Conservation (phyloP, 1,140 invertebrate species). For the Reticulitermes speratus region DNA sequence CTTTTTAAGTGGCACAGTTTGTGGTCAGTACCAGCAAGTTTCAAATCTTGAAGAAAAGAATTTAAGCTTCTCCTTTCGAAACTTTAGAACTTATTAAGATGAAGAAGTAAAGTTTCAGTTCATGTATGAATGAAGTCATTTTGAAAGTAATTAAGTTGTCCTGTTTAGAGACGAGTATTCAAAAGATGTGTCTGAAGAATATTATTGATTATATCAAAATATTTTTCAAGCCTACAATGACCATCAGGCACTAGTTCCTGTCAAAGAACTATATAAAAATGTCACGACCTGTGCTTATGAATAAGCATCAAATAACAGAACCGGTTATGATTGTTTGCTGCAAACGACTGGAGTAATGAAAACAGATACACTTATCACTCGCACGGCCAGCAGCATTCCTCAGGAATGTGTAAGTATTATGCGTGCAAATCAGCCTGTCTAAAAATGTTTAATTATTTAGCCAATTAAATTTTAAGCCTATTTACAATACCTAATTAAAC, state of each 20-base stretch:
- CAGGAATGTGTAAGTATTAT: neutral
- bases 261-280: neutral
- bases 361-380: neutral
- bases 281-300: neutral
- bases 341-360: neutral
- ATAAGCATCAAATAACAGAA: neutral
- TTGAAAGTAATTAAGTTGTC: neutral
- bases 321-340: neutral
- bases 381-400: neutral
- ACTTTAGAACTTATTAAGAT: no score
- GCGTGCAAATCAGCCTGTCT: neutral
- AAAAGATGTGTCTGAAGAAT: neutral
- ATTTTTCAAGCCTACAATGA: neutral
- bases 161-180: neutral
- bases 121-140: neutral
- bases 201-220: neutral
- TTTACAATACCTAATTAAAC: neutral
- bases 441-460: neutral
- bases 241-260: neutral
- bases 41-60: no score
- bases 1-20: no score
- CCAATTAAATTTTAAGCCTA: neutral
- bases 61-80: no score
- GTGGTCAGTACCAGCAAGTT: no score
- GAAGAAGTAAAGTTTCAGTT: neutral